Evolutionary conservation across 2,797 vertebrate genomes (phyloP).

Genomic region (Philypnodon macrostomus): DNA sequence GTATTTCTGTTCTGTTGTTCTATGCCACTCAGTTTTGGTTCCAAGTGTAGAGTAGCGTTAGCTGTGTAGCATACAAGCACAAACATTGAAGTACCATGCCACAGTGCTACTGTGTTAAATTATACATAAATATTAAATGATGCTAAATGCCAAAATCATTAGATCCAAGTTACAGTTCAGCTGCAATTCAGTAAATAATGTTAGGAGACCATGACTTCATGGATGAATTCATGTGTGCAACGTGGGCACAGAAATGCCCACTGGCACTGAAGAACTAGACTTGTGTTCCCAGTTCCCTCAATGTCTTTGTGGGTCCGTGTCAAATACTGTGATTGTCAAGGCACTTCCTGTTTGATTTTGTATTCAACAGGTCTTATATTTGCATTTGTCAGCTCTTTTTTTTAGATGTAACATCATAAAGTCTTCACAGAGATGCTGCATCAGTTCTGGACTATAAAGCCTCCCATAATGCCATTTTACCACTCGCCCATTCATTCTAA

Average conservation of each 20-base stretch:
- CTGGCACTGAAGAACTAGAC: constrained; percentile 50
- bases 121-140: constrained; percentile 46
- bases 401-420: constrained; percentile 35
- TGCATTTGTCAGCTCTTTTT: constrained; percentile 29
- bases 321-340: constrained; percentile 41
- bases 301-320: constrained; percentile 34
- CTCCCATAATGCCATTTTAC: constrained; percentile 13
- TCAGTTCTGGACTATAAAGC: constrained; percentile 14
- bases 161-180: constrained; percentile 52
- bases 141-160: constrained; percentile 35
- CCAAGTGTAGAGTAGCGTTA: constrained; percentile 23
- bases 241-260: constrained; percentile 40
- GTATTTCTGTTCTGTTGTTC: constrained; percentile 9
- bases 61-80: constrained; percentile 26
- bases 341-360: constrained; percentile 43
- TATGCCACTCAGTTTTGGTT: constrained; percentile 23
- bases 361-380: constrained; percentile 45
- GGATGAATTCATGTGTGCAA: constrained; percentile 40
- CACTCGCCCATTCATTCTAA: constrained; percentile 13
- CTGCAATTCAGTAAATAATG: constrained; percentile 51
- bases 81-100: constrained; percentile 22
- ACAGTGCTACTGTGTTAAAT: constrained; percentile 36
- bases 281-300: constrained; percentile 24
- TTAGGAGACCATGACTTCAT: constrained; percentile 35
- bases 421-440: constrained; percentile 20